Percentiles rank a stretch among this genome's conserved stretches.
phyloP scores from a whole-genome alignment of 2,888 invertebrate species.

The Pristionchus arcanus region DNA sequence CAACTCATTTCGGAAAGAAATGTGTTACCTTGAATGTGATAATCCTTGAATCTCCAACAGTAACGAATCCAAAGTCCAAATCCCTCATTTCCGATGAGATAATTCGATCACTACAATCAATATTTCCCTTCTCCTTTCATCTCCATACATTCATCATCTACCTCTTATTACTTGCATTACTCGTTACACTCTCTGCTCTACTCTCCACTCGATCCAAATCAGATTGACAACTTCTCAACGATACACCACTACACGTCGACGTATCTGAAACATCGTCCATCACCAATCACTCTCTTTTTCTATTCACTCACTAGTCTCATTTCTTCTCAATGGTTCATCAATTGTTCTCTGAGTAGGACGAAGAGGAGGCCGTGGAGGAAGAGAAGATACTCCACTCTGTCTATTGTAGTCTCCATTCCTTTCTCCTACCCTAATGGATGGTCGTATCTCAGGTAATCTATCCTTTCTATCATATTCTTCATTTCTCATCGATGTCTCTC shows the following conservation, averaged over 20 bases:
- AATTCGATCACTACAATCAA: background rate
- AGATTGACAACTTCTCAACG: background rate
- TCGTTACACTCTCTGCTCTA: conserved; percentile 1
- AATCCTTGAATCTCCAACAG: background rate
- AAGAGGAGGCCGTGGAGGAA: conserved; percentile 13
- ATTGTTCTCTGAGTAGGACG: background rate
- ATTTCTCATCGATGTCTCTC: no score
- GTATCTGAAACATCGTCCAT: conserved; percentile 3
- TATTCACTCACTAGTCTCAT: background rate
- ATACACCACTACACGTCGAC: background rate
- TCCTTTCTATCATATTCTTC: no score
- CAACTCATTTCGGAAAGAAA: background rate
- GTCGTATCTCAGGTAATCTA: no score
- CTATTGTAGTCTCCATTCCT: no score
- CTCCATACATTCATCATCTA: background rate
- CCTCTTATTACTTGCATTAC: background rate
- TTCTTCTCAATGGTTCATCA: background rate
- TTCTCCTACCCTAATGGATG: no score
- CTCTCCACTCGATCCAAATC: background rate
- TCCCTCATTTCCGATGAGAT: background rate
- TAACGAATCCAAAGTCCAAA: background rate
- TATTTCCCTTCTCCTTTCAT: background rate
- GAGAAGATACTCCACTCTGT: background rate
- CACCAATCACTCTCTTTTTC: background rate
- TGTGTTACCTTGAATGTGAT: background rate